These are phyloP conservation scores for Nyctalus aviator DNA, from an alignment of 2,797 vertebrate species.

Conservation along the genomic window DNA sequence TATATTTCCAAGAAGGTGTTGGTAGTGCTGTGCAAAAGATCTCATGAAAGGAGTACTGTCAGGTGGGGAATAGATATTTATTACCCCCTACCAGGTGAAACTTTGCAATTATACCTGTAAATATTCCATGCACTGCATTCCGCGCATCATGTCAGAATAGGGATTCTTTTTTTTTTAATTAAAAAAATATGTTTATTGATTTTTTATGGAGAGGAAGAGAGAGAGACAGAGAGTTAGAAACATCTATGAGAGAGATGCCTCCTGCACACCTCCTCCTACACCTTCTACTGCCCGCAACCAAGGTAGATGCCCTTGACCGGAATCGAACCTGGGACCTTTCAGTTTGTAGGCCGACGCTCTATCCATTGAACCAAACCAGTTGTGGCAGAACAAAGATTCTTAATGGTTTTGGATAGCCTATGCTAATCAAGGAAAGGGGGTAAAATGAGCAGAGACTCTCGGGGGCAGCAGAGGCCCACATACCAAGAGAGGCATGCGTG, in stretches of 20 bases:
- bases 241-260: too few relatives aligned
- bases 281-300: too few relatives aligned
- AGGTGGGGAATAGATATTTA: neutral
- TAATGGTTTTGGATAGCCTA: neutral
- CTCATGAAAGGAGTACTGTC: neutral
- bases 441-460: constrained; percentile 56
- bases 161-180: too few relatives aligned
- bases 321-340: too few relatives aligned
- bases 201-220: too few relatives aligned
- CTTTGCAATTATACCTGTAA: neutral
- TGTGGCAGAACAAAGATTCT: neutral
- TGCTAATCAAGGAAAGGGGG: constrained; percentile 7
- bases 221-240: too few relatives aligned
- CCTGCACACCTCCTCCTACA: too few relatives aligned
- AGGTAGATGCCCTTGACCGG: too few relatives aligned
- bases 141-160: neutral
- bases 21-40: neutral
- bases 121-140: neutral
- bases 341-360: too few relatives aligned
- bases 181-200: too few relatives aligned
- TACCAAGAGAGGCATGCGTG: neutral
- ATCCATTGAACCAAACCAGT: too few relatives aligned
- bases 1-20: neutral
- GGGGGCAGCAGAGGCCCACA: constrained; percentile 73
- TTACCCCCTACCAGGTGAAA: neutral